Conservation (phyloP, 2,113 vertebrate genomes). For the Stomatorhinus ivindoensis region DNA sequence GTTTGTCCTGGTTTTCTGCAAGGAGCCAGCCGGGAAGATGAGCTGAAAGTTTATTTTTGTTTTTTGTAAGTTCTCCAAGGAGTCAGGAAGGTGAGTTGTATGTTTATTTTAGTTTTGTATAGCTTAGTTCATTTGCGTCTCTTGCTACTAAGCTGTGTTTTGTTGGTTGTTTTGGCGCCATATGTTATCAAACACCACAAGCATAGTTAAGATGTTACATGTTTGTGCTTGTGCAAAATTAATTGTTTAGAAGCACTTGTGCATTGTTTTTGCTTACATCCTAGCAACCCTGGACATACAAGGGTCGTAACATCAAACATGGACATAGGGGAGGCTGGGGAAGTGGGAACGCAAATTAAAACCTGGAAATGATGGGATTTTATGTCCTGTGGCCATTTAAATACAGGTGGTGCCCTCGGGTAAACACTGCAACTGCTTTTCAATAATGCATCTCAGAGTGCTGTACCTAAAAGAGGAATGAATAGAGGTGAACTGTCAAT, state of each 20-base stretch:
- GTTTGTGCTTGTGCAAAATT: background rate
- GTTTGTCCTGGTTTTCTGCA: background rate
- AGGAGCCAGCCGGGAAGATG: background rate
- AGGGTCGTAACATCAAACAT: background rate
- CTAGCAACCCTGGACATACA: background rate
- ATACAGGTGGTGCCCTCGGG: conserved; percentile 62
- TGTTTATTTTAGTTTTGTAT: background rate
- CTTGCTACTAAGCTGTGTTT: background rate
- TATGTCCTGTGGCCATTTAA: conserved; percentile 34
- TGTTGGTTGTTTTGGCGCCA: background rate
- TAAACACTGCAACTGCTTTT: conserved; percentile 77
- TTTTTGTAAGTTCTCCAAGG: background rate
- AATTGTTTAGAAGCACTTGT: background rate
- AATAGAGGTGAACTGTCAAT: background rate
- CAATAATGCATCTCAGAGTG: conserved; percentile 71
- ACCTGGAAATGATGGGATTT: background rate
- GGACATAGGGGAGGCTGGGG: background rate
- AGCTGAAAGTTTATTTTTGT: background rate
- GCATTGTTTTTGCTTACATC: background rate
- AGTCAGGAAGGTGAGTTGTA: background rate
- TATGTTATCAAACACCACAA: background rate
- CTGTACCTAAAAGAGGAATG: conserved; percentile 57
- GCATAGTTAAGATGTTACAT: background rate
- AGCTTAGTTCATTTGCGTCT: background rate
- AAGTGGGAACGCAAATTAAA: background rate